Evolutionary conservation across 2,113 vertebrate species (phyloP), one percentile per base, ranked within the genome.

Genomic region (Ammodytes dubius): DNA sequence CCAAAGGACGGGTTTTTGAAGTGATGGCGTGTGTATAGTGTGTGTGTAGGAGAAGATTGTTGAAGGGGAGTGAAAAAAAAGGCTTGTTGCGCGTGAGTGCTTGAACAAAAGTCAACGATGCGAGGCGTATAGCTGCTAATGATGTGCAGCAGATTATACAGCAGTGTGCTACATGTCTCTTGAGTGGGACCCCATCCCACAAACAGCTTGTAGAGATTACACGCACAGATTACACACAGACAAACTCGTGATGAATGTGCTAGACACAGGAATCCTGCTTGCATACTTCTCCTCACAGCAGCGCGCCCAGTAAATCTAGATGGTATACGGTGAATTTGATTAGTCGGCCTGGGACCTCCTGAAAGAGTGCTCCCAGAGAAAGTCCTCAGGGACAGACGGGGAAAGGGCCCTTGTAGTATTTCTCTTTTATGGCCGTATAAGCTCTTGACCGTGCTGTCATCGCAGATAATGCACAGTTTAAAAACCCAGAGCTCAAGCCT

Each of bases 121-220:
- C 15, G 12, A 57, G 64, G 60, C 4, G 3, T 8, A 27, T 27
- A 66, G 57, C 45, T 17, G 72, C n/a, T 77, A 64, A 53, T 77
- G 68, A 88, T 43, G 82, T 72, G 59, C 65, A 52, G 70, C 49
- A 56, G 60, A 60, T 27, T 27, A 46, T 37, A 7, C 42, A 46
- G 27, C 27, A 27, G 27, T 27, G 27, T 14, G 35, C 40, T 46
- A 3, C 46, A 19, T 14, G 58, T 70, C 42, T 77, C 19, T 27
- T 15, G 10, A 60, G 45, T 11, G 43, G 64, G 15, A 43, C 49
- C n/a, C 52, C 58, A 17, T 68, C 63, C 56, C 46, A 53, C 61
- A 37, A 52, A 66, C 77, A 83, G 71, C 76, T 72, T 83, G 81
- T n/a, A 35, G 49, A 78, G 82, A 86, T 90, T 85, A 74, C 71